Percentiles rank a stretch among this genome's conserved stretches.
phyloP scores from a whole-genome alignment of 2,797 vertebrate species.

The Darevskia mixta region DNA sequence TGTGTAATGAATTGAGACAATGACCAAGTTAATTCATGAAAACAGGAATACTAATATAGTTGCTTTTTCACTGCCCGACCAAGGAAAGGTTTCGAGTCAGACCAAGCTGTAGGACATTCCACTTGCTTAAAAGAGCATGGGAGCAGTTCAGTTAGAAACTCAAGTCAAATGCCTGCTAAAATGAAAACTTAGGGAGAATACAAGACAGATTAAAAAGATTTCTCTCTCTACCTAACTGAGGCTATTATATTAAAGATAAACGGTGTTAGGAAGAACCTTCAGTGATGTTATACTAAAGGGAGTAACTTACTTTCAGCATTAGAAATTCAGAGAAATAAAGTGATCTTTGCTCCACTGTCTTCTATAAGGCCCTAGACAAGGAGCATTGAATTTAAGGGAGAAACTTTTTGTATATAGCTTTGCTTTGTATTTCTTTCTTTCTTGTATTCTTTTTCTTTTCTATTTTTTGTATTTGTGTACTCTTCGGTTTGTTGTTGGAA shows the following conservation, averaged over 20 bases:
- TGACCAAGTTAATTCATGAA: background rate
- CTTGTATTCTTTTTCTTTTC: too few species aligned
- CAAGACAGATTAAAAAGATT: background rate
- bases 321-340: background rate
- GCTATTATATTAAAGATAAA: too few species aligned
- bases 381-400: background rate
- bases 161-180: background rate
- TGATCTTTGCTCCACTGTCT: background rate
- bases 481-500: too few species aligned
- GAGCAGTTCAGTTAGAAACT: background rate
- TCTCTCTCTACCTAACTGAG: background rate
- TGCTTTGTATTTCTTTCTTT: too few species aligned
- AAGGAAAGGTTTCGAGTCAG: background rate
- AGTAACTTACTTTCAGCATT: background rate
- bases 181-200: background rate
- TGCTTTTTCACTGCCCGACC: background rate
- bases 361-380: background rate
- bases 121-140: background rate
- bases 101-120: background rate
- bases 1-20: constrained; percentile 65
- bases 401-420: background rate
- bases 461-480: too few species aligned
- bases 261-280: too few species aligned
- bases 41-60: background rate
- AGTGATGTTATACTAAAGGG: too few species aligned